Percentiles rank a stretch among this genome's conserved stretches.
Evolutionary conservation across 2,797 vertebrate genomes (phyloP).

Genomic region (Clamator glandarius): DNA sequence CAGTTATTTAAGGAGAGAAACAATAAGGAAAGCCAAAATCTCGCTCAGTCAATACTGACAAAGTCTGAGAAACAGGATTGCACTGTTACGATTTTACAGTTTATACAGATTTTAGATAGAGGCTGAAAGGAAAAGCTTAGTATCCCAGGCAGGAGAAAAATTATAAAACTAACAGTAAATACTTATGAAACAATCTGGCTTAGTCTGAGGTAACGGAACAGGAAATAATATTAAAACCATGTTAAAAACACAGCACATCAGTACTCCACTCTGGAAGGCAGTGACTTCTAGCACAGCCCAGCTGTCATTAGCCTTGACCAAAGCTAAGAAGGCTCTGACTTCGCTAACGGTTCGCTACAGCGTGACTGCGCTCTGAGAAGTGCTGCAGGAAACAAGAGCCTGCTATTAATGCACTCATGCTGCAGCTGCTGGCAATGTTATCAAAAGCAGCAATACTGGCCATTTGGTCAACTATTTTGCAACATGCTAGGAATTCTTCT

Average conservation of each 20-base stretch:
- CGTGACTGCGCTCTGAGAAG: accelerated
- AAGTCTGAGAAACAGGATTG: not conserved
- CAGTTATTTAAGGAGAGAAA: not conserved
- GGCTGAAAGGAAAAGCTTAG: not conserved
- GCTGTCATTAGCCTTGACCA: not conserved
- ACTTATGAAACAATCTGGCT: not conserved
- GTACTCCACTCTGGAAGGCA: not conserved
- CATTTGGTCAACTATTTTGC: not conserved
- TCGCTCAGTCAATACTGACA: not conserved
- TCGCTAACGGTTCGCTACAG: accelerated
- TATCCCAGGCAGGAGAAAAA: not conserved
- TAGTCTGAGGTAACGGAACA: not conserved
- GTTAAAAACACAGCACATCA: not conserved
- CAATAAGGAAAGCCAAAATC: not conserved
- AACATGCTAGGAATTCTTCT: not conserved
- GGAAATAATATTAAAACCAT: not conserved
- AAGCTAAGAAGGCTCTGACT: accelerated
- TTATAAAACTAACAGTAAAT: not conserved
- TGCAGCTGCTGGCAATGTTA: not conserved
- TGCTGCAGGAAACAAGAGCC: not conserved
- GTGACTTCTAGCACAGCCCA: not conserved
- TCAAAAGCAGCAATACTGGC: not conserved
- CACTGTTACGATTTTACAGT: not conserved
- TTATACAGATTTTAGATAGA: not conserved
- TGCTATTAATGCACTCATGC: not conserved